phyloP scores from a whole-genome alignment of 2,888 invertebrate species.

The Spilarctia lutea region DNA sequence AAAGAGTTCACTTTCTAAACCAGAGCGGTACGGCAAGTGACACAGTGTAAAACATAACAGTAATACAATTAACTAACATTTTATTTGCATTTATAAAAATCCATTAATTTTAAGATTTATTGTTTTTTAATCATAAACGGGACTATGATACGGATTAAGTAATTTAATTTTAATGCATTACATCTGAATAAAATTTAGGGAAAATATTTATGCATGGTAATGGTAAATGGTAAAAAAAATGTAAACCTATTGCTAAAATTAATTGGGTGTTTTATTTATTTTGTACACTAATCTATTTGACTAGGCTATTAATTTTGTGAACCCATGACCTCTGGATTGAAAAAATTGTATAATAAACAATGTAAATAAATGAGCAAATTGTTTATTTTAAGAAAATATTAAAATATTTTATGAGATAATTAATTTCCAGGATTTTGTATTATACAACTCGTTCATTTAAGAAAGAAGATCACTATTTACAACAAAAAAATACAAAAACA shows the following conservation, averaged over 20 bases:
- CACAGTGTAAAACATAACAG: conserved; percentile 34
- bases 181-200: neutral
- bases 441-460: neutral
- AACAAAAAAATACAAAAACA: neutral
- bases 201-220: too few relatives aligned
- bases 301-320: neutral
- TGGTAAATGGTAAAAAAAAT: too few relatives aligned
- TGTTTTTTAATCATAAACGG: neutral
- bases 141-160: neutral
- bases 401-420: conserved; percentile 1
- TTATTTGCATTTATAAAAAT: neutral
- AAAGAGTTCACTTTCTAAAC: conserved; percentile 67
- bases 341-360: too few relatives aligned
- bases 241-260: too few relatives aligned
- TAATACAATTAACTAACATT: conserved; percentile 1
- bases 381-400: neutral
- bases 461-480: neutral
- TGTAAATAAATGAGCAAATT: too few relatives aligned
- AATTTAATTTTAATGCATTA: neutral
- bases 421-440: neutral
- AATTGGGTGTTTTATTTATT: too few relatives aligned
- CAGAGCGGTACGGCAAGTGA: conserved; percentile 40
- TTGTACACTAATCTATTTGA: neutral
- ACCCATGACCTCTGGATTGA: too few relatives aligned
- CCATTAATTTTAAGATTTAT: neutral